Conservation (phyloP, 2,797 vertebrate species). For the Rhinatrema bivittatum region DNA sequence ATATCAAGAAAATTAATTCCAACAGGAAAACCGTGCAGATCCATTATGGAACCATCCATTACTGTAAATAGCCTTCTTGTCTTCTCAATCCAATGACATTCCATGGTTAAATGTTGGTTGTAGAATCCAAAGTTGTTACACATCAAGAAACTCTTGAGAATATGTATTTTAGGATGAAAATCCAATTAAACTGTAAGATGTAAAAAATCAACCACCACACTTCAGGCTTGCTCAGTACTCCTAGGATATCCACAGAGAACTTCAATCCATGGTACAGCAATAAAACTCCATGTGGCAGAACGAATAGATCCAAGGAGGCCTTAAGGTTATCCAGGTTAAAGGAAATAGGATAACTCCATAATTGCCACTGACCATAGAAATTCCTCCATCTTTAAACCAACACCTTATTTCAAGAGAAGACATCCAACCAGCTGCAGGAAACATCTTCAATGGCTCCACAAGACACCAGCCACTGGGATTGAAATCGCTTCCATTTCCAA, state of each 20-base stretch:
- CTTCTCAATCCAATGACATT: constrained; percentile 51
- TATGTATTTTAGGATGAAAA: constrained; percentile 28
- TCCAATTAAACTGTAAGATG: constrained; percentile 45
- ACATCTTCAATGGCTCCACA: constrained; percentile 63
- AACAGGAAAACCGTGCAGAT: constrained; percentile 57
- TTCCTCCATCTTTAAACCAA: constrained; percentile 51
- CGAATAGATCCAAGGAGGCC: constrained; percentile 62
- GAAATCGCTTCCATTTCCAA: constrained; percentile 71
- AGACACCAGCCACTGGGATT: constrained; percentile 63
- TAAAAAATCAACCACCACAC: constrained; percentile 38
- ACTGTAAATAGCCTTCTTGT: constrained; percentile 46
- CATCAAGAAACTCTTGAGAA: constrained; percentile 36
- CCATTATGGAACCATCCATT: constrained; percentile 54
- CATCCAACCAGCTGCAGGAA: constrained; percentile 66
- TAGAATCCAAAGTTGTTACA: constrained; percentile 58
- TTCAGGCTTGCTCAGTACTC: constrained; percentile 49
- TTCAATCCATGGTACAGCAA: constrained; percentile 49
- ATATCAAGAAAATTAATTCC: constrained; percentile 59
- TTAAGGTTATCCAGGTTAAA: constrained; percentile 60
- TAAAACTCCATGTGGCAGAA: constrained; percentile 58
- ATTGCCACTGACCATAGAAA: constrained; percentile 48
- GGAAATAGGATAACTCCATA: constrained; percentile 59
- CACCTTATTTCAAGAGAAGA: constrained; percentile 50
- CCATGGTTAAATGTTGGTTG: constrained; percentile 49
- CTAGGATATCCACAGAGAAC: constrained; percentile 57